Percentiles rank a stretch among this genome's conserved stretches.
Conservation (phyloP, 2,888 invertebrate species). For the Chaetogeoica ovagalla region DNA sequence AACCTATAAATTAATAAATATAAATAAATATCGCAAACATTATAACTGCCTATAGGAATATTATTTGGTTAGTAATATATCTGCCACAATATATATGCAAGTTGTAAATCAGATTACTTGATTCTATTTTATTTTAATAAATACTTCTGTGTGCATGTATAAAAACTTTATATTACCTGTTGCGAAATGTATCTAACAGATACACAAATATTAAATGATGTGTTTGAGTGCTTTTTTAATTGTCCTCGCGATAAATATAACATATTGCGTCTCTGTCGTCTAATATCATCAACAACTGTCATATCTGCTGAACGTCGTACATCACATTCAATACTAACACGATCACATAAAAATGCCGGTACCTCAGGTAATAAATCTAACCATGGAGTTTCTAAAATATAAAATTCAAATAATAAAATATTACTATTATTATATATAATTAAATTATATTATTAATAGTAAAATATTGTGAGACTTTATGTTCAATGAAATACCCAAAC, state of each 20-base stretch:
- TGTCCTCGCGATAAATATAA: constrained; percentile 85
- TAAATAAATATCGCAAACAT: not conserved
- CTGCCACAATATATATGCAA: not conserved
- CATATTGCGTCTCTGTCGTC: constrained; percentile 73
- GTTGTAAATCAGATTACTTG: not conserved
- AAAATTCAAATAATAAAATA: not conserved
- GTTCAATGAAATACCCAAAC: not conserved
- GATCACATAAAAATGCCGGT: constrained; percentile 90
- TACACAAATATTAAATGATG: constrained; percentile 85
- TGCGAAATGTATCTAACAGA: constrained; percentile 89
- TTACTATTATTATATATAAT: no score
- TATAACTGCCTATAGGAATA: not conserved
- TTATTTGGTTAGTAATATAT: not conserved
- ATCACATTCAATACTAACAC: constrained; percentile 85
- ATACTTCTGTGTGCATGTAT: no score
- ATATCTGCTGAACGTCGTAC: constrained; percentile 87
- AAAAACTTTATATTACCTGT: constrained; percentile 65
- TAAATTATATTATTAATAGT: no score
- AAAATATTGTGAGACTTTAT: not conserved
- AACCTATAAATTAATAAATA: constrained; percentile 62
- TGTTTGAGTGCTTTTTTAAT: constrained; percentile 87
- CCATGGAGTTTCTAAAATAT: constrained; percentile 59
- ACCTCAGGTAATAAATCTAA: constrained; percentile 72
- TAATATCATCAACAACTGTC: constrained; percentile 80
- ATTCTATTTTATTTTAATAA: not conserved